Conservation (phyloP, 2,797 vertebrate genomes). For the Cetoscarus ocellatus region DNA sequence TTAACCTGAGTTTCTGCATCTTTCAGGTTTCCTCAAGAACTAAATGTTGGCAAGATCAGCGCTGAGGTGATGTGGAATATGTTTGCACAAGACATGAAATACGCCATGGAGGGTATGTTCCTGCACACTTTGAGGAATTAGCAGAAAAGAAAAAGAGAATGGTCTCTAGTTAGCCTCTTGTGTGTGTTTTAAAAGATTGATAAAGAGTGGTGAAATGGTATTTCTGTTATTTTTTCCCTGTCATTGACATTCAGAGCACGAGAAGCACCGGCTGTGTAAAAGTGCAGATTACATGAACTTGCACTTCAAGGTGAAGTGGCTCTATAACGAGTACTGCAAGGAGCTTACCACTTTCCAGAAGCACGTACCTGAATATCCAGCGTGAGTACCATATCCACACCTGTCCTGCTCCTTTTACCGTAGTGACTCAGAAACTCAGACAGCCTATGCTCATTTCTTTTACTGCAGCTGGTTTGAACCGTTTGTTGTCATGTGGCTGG, state of each 20-base stretch:
- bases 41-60: conserved; percentile 97
- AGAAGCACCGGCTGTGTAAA: conserved; percentile 96
- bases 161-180: neutral
- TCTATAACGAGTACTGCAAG: conserved; percentile 97
- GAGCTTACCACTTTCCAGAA: conserved; percentile 93
- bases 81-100: conserved; percentile 99
- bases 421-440: conserved; percentile 13
- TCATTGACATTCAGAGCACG: conserved; percentile 87
- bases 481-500: conserved; percentile 97
- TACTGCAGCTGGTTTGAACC: conserved; percentile 95
- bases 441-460: neutral
- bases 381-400: conserved; percentile 69
- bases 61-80: conserved; percentile 99
- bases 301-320: conserved; percentile 99
- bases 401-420: neutral
- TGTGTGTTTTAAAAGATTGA: conserved; percentile 1
- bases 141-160: neutral
- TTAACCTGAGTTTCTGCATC: conserved; percentile 38
- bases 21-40: conserved; percentile 88
- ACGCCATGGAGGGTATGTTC: conserved; percentile 94
- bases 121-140: neutral
- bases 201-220: neutral
- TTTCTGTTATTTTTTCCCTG: conserved; percentile 31
- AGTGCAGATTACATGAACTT: conserved; percentile 99
- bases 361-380: conserved; percentile 92